Base-by-base conservation (phyloP, 2,888 invertebrate genomes). In the Patella caerulea region DNA sequence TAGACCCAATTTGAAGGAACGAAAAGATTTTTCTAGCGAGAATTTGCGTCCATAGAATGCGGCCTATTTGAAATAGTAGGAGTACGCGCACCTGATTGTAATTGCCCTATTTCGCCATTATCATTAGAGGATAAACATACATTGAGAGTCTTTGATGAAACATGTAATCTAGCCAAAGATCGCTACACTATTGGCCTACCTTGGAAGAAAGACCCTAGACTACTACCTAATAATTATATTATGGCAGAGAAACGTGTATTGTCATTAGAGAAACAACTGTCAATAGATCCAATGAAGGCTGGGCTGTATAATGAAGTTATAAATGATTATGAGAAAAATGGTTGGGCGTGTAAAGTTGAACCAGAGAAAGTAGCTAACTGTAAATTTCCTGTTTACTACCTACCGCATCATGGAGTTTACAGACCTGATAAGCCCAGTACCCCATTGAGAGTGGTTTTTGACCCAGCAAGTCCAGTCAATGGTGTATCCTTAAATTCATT, bases 1-100 rank as follows among this genome's bases (percentile, higher is more conserved):
- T n/a, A n/a, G n/a, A n/a, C n/a, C n/a, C n/a, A n/a, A n/a, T n/a
- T n/a, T n/a, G n/a, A n/a, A n/a, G n/a, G n/a, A n/a, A n/a, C n/a
- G n/a, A n/a, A n/a, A n/a, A n/a, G n/a, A n/a, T n/a, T n/a, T n/a
- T n/a, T n/a, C n/a, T n/a, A n/a, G n/a, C n/a, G n/a, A n/a, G n/a
- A n/a, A n/a, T n/a, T n/a, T n/a, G n/a, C n/a, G n/a, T n/a, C n/a
- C n/a, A n/a, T n/a, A n/a, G n/a, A n/a, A n/a, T n/a, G n/a, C n/a
- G n/a, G n/a, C n/a, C n/a, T n/a, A n/a, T 56, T 74, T 54, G 74
- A 74, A 29, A 74, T 59, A 29, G 5, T 74, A 19, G 77, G 77
- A 71, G 70, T 77, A 15, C 73, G 70, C 54, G 77, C 77, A 24
- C 71, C 77, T 45, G 69, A 52, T 70, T 77, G 77, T 70, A 70